Conservation (phyloP, 1,140 invertebrate species). For the Epicauta chinensis region DNA sequence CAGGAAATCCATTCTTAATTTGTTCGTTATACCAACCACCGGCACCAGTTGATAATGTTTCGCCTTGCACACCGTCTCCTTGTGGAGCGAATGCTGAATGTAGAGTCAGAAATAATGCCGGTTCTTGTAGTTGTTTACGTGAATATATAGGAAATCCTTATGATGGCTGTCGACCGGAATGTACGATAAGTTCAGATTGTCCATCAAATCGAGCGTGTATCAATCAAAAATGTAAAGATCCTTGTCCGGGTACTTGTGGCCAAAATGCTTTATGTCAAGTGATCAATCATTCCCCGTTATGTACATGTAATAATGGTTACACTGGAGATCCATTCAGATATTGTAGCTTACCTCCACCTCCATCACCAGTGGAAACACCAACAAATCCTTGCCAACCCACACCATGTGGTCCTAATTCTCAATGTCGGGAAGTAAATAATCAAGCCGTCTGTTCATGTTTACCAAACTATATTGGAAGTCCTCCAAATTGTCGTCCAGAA, state of each 20-base stretch:
- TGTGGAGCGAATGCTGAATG: slow-evolving; percentile 64
- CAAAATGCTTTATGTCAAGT: slow-evolving; percentile 76
- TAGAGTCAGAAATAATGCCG: slow-evolving; percentile 54
- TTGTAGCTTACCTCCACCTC: slow-evolving; percentile 43
- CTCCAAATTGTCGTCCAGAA: slow-evolving; percentile 46
- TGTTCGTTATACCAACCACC: slow-evolving; percentile 42
- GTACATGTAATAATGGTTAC: slow-evolving; percentile 64
- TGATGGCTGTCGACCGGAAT: slow-evolving; percentile 70
- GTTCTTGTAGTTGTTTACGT: slow-evolving; percentile 59
- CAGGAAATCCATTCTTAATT: slow-evolving; percentile 61
- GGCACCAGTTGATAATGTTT: slow-evolving; percentile 36
- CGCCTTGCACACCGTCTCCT: slow-evolving; percentile 56
- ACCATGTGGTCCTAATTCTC: slow-evolving; percentile 67
- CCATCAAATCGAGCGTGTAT: slow-evolving; percentile 70
- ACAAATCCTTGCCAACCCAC: slow-evolving; percentile 62
- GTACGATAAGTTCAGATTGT: slow-evolving; percentile 74
- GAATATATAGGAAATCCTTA: slow-evolving; percentile 60
- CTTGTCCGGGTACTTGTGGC: slow-evolving; percentile 73
- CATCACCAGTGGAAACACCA: slow-evolving; percentile 49
- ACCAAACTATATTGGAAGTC: slow-evolving; percentile 40
- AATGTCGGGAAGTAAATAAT: slow-evolving; percentile 59
- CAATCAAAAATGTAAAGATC: slow-evolving; percentile 71
- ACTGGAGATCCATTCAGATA: slow-evolving; percentile 61
- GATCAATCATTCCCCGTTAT: slow-evolving; percentile 74
- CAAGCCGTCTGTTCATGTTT: slow-evolving; percentile 61